Conservation (phyloP, 2,113 vertebrate genomes). For the Lates calcarifer region DNA sequence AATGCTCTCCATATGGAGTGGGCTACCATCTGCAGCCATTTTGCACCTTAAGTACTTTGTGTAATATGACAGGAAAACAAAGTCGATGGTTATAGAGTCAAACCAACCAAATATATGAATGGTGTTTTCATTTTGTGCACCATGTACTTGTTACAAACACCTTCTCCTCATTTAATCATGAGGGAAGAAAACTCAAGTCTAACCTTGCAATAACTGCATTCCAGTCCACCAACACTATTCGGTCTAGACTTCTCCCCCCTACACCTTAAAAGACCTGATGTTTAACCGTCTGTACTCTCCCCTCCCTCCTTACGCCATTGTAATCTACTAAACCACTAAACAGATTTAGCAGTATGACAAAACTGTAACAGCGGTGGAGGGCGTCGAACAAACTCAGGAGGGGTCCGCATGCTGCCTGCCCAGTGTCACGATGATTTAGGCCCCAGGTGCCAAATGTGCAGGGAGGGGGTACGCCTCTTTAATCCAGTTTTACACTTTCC, state of each 20-base stretch:
- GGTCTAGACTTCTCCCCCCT: neutral
- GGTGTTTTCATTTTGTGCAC: neutral
- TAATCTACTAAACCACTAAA: conserved; percentile 44
- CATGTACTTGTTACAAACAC: neutral
- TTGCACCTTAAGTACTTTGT: conserved; percentile 7
- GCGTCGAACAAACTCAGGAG: conserved; percentile 38
- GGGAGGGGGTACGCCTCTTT: conserved; percentile 49
- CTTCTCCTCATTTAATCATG: neutral
- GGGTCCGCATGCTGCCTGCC: conserved; percentile 50
- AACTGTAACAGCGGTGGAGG: conserved; percentile 40
- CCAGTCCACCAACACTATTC: neutral
- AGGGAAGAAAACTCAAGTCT: neutral
- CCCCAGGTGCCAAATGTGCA: conserved; percentile 34
- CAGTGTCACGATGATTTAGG: conserved; percentile 67
- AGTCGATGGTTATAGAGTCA: neutral
- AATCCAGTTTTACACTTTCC: conserved; percentile 72
- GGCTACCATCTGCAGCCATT: conserved; percentile 35
- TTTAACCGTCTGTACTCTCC: conserved; percentile 12
- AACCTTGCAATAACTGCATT: neutral
- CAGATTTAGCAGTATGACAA: conserved; percentile 57
- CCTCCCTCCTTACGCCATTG: neutral
- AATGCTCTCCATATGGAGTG: conserved; percentile 13
- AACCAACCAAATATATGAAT: neutral
- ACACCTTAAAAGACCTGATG: neutral
- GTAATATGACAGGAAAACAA: neutral